phyloP scores from a whole-genome alignment of 2,797 vertebrate species.

The Anisognathus igniventris region DNA sequence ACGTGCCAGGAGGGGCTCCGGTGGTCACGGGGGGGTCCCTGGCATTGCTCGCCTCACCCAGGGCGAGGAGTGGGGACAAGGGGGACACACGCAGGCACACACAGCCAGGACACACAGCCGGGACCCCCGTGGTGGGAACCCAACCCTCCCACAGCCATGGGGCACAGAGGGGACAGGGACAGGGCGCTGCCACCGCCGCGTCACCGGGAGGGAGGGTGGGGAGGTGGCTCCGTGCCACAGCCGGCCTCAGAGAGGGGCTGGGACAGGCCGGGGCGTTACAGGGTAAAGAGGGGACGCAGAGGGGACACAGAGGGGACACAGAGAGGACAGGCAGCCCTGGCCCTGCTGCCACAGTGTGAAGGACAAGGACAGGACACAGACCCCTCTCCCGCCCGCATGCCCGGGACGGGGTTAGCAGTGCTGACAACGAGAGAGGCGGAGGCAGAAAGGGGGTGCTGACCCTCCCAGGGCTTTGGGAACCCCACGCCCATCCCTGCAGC shows the following conservation, averaged over 20 bases:
- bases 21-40: background rate
- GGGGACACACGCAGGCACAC: background rate
- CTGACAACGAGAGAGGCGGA: slow-evolving; percentile 50
- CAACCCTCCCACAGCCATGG: background rate
- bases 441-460: background rate
- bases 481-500: background rate
- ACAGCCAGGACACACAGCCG: background rate
- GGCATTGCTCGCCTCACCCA: background rate
- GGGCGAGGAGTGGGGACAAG: background rate
- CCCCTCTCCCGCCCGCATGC: background rate
- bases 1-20: background rate
- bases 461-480: background rate
- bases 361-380: background rate
- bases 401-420: background rate
- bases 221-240: accelerated
- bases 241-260: background rate
- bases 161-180: background rate
- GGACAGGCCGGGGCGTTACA: background rate
- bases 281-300: background rate
- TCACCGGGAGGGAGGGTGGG: background rate
- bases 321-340: background rate
- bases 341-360: background rate
- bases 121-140: background rate
- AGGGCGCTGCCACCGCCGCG: accelerated
- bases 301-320: background rate